Base-by-base conservation (phyloP, 2,888 invertebrate species). In the Mimas tiliae region DNA sequence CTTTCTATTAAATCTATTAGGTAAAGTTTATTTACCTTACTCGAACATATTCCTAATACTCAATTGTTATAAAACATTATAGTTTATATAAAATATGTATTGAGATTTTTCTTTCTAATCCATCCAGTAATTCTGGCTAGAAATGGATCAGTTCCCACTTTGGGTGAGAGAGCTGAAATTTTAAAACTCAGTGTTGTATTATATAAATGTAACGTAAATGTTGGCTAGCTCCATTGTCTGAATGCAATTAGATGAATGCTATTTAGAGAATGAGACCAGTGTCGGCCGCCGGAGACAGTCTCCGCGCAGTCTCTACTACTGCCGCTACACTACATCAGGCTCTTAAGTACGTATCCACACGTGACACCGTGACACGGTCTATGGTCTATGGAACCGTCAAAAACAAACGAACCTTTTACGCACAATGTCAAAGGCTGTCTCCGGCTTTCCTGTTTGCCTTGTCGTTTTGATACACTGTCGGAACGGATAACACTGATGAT, bases 81-180 rank as follows among this genome's bases (percentile, higher is more conserved):
- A n/a, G 87, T 90, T 90, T 91, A 84, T 14, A 14, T 45, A 14
- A 11, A 45, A 45, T 45, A 45, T 45, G 45, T 45, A 45, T 86
- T 91, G 86, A 80, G 79, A 83, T 90, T 90, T 90, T 90, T 87
- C 80, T 90, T 89, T 84, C 84, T 87, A 88, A 90, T 85, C 91
- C 90, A 90, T 90, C 91, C 94, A 95, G 95, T 95, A 88, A 92
- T 94, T 92, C 94, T 95, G 92, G 86, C 95, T 94, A 95, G 94
- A 94, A 94, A 94, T 89, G 95, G 94, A 94, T 93, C 94, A 89
- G 94, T 95, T 90, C 94, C 95, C 91, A 94, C 94, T 89, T 84
- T 95, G 93, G 95, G 95, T 95, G 95, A 95, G 95, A 94, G 91
- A 89, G 92, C 92, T 90, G 90, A 79, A 86, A 81, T 87, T 86